Conservation (phyloP, 2,113 vertebrate genomes). For the Seriola quinqueradiata region DNA sequence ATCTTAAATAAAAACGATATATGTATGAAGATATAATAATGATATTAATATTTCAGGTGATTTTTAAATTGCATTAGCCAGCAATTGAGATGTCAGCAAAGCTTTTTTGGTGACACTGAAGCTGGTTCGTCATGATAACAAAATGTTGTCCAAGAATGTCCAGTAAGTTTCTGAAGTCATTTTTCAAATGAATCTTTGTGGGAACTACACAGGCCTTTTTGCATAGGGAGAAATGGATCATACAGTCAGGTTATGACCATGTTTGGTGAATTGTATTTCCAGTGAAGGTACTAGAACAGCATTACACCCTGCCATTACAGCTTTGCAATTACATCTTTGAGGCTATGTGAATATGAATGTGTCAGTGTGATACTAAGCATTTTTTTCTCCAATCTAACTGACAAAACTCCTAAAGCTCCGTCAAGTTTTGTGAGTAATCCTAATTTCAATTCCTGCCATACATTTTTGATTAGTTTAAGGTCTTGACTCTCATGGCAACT, state of each 20-base stretch:
- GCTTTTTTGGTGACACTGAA: slow-evolving; percentile 5
- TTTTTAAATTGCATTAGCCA: slow-evolving; percentile 19
- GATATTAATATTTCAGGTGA: slow-evolving; percentile 9
- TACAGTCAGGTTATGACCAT: neutral
- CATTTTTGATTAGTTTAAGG: neutral
- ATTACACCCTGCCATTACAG: neutral
- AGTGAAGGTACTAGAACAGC: neutral
- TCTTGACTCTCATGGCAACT: neutral
- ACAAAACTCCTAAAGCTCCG: neutral
- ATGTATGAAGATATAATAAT: too few relatives aligned
- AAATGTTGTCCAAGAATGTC: neutral
- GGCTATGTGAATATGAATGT: neutral
- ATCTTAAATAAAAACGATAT: too few relatives aligned
- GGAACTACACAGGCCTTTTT: neutral
- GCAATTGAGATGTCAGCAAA: slow-evolving; percentile 1
- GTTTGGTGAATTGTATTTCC: neutral
- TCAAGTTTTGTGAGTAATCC: neutral
- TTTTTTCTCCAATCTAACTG: neutral
- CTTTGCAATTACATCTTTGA: neutral
- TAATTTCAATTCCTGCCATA: neutral
- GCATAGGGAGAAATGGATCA: neutral
- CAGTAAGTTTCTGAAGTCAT: neutral
- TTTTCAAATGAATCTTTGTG: neutral
- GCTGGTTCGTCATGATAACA: neutral
- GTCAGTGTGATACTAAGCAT: neutral